Base-by-base conservation (phyloP, 2,888 invertebrate species). In the Morpho helenor region DNA sequence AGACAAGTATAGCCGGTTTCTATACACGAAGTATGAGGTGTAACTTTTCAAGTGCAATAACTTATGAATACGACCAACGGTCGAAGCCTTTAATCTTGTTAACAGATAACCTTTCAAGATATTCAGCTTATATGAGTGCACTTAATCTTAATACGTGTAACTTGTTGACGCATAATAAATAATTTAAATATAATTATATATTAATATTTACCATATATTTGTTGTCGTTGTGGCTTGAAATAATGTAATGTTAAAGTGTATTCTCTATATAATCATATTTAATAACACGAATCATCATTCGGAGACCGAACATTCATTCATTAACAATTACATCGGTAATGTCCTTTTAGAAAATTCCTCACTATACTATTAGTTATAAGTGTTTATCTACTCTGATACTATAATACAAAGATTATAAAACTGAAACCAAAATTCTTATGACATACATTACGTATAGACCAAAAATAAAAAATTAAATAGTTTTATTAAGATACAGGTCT, bases 101-200 rank as follows among this genome's bases (percentile, higher is more conserved):
- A 72, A 74, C 67, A 60, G 66, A 73, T 76, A 80, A 70, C 70
- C 68, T 69, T 76, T 72, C 71, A 66, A 75, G 74, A 75, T 69
- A 75, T 75, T 74, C 77, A 81, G 79, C 82, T 81, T 81, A 52
- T 61, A 59, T 43, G 57, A 59, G 56, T 58, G 59, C 60, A 62
- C 62, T 50, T 63, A 61, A 63, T 66, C 66, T 68, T 66, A 71
- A 63, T 71, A 71, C 64, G 68, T 77, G 72, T 77, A 79, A 77
- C 81, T 80, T 87, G 85, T 89, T 87, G 82, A 87, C 75, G 88
- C 87, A 88, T 87, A 87, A 88, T 88, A 87, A 80, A 80, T 79
- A 68, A 70, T 77, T 69, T 73, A 74, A 64, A 69, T 79, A 67
- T 52, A 43, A 57, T 45, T 43, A 49, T 49, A 48, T 65, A 63